These are phyloP conservation scores for Psettodes erumei DNA, from an alignment of 2,113 vertebrate genomes.

Conservation along the genomic window DNA sequence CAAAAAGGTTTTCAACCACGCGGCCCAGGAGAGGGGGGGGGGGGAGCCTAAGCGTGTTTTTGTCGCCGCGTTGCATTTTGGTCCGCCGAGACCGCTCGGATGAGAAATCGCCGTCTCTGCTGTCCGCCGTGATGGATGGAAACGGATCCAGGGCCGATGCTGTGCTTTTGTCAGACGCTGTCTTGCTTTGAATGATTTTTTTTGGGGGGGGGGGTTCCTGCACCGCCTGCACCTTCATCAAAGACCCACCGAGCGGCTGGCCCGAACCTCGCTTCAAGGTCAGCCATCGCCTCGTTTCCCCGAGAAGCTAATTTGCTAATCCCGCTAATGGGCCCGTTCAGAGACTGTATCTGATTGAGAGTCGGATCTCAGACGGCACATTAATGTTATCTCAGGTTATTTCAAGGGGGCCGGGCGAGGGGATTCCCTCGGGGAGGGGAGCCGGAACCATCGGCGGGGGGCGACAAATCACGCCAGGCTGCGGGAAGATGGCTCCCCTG, in stretches of 20 bases:
- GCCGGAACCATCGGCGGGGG: constrained; percentile 22
- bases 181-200: no score
- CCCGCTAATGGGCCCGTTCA: constrained; percentile 46
- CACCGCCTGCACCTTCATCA: no score
- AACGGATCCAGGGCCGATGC: no score
- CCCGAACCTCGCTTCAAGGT: constrained; percentile 47
- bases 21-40: neutral
- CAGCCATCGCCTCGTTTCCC: constrained; percentile 53
- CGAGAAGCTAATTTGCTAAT: constrained; percentile 60
- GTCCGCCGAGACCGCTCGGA: neutral
- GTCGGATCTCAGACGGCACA: constrained; percentile 28
- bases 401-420: constrained; percentile 26
- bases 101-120: constrained; percentile 9
- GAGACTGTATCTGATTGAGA: constrained; percentile 43
- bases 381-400: constrained; percentile 52
- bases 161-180: no score
- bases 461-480: constrained; percentile 18
- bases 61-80: constrained; percentile 3
- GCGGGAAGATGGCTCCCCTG: constrained; percentile 1
- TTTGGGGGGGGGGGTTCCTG: no score
- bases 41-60: no score
- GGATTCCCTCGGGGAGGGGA: neutral
- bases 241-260: constrained; percentile 12
- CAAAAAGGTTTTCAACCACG: neutral
- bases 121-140: constrained; percentile 28